Evolutionary conservation across 64 coral and sea anemone species (phyloP), one percentile per base, ranked within the genome.

Genomic region (Pachyseris speciosa): DNA sequence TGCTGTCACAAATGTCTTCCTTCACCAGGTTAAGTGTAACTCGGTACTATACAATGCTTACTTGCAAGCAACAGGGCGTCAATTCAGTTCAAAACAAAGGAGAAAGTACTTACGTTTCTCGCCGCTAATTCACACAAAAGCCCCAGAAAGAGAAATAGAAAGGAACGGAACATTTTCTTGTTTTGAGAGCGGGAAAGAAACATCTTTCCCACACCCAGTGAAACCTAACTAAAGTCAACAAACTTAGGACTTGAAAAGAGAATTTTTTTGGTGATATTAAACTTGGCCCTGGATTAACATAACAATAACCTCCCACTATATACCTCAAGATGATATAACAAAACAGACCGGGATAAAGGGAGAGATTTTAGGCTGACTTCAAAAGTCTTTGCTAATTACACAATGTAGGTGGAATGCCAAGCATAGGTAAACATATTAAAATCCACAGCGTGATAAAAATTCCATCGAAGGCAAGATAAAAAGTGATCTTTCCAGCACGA

Each of bases 221-320:
- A 80, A 80, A 40, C 47, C 32, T 38, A 59, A 61, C 76, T 80
- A 52, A 38, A 80, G 52, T 80, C 76, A 80, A 80, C 76, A 80
- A 80, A 80, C 50, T 60, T 55, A 22, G 19, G 51, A 32, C 39
- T 51, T 80, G 37, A 11, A 80, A 61, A 80, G 12, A 44, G 32
- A 80, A 57, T 60, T 80, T 57, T 7, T 24, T 38, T 37, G 48
- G 32, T 2, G 34, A 24, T 16, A 80, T 80, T 80, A 80, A 59
- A 60, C 31, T 80, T 30, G 22, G 17, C 9, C n/a, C 7, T 39
- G 11, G 36, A 80, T 80, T 80, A 80, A 52, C 76, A 80, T 80
- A 80, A 80, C 33, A 60, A 60, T 52, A 9, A 39, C 48, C 51
- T 80, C 52, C 76, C 76, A 80, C 76, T 31, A 12, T 33, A 58